A percentile compares a stretch with the other conserved stretches of the same genome.
phyloP scores from a whole-genome alignment of 2,113 vertebrate genomes.

The Anser brachyrhynchus region DNA sequence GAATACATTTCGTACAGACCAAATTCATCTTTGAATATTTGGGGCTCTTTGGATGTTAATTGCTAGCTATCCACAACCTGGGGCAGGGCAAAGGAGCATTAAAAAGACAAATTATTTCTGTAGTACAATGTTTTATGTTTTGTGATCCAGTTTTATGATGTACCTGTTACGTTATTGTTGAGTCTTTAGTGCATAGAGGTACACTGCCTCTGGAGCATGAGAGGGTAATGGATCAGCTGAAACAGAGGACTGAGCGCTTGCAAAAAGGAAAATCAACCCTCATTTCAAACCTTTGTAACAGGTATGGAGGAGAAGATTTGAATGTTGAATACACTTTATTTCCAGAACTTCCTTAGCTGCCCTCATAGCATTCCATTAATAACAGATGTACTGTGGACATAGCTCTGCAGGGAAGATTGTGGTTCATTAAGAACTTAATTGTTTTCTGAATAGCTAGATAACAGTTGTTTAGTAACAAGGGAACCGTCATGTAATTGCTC shows the following conservation, averaged over 20 bases:
- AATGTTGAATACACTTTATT: background rate
- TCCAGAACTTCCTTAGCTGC: background rate
- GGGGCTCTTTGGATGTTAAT: background rate
- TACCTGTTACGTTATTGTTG: background rate
- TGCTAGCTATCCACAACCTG: background rate
- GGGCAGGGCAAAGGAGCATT: background rate
- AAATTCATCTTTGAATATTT: background rate
- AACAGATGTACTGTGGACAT: background rate
- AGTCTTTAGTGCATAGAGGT: background rate
- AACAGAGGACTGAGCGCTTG: background rate
- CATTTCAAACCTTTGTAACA: background rate
- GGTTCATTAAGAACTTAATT: background rate
- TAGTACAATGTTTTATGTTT: background rate
- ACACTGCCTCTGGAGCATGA: background rate
- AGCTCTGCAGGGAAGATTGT: background rate
- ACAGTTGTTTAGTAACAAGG: background rate
- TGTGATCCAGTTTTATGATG: background rate
- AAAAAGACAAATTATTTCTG: background rate
- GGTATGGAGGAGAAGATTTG: background rate
- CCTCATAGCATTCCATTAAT: background rate
- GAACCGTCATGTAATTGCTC: background rate
- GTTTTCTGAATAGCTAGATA: background rate
- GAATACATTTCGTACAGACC: fast-evolving
- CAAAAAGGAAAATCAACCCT: background rate
- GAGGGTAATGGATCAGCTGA: background rate